Conservation (phyloP, 2,888 invertebrate species). For the Polydrusus tereticollis region DNA sequence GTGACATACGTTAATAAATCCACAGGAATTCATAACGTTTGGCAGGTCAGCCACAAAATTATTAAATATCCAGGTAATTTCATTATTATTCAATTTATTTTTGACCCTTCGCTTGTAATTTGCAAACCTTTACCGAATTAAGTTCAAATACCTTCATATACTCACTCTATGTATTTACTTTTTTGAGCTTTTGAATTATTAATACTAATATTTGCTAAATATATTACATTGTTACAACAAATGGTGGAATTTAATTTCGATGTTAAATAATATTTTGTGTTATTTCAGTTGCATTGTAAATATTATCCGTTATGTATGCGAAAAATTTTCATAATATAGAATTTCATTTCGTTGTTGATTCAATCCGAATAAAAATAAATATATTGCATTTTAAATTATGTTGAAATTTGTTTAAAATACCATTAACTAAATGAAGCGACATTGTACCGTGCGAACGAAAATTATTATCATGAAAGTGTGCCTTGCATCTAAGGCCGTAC, state of each 20-base stretch:
- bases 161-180: background rate
- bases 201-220: conserved; percentile 3
- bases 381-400: background rate
- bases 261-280: conserved; percentile 2
- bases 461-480: too few species aligned
- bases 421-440: too few species aligned
- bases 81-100: too few species aligned
- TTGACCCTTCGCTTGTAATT: too few species aligned
- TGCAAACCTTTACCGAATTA: too few species aligned
- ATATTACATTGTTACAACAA: conserved; percentile 1
- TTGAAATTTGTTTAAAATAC: background rate
- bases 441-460: too few species aligned
- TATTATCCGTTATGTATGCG: background rate
- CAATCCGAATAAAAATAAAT: background rate
- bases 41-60: too few species aligned
- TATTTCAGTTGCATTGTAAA: background rate
- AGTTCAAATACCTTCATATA: background rate
- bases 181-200: background rate
- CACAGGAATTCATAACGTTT: too few species aligned
- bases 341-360: background rate
- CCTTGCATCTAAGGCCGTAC: too few species aligned
- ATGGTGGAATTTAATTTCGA: conserved; percentile 1
- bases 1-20: too few species aligned
- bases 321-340: background rate
- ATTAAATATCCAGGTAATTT: too few species aligned